Evolutionary conservation across 2,888 invertebrate genomes (phyloP).

Genomic region (Electrophaes corylata): DNA sequence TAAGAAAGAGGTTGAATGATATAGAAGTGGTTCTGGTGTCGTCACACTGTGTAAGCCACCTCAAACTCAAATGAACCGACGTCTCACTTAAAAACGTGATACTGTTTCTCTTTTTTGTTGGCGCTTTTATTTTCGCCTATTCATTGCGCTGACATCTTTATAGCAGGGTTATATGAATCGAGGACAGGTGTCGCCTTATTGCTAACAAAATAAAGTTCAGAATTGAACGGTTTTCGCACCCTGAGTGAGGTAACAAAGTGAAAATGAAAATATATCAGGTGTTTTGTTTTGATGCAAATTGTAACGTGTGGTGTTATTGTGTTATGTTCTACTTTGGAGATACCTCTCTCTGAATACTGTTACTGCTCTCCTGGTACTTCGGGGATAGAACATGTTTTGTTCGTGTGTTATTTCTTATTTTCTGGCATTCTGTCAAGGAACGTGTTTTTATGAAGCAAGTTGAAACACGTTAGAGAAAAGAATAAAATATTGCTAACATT

Average conservation of each 20-base stretch:
- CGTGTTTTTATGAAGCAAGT: neutral
- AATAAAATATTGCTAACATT: neutral
- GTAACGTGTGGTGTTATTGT: constrained; percentile 32
- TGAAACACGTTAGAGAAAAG: neutral
- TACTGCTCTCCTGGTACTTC: constrained; percentile 14
- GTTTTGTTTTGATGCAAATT: constrained; percentile 36
- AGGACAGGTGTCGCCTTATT: constrained; percentile 19
- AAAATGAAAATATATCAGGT: constrained; percentile 40
- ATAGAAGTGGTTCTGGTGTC: neutral
- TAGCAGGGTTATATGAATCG: constrained; percentile 22
- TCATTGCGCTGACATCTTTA: constrained; percentile 42
- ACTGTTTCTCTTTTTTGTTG: constrained; percentile 36
- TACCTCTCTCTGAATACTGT: constrained; percentile 7
- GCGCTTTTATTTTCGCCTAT: constrained; percentile 40
- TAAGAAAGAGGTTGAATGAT: neutral
- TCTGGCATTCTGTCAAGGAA: neutral
- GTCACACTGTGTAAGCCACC: constrained; percentile 14
- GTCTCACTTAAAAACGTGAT: constrained; percentile 39
- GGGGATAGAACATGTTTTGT: constrained; percentile 5
- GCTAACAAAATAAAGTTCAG: constrained; percentile 14
- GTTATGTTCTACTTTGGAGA: constrained; percentile 17
- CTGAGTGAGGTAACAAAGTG: constrained; percentile 21
- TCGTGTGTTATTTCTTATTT: neutral
- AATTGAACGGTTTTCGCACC: constrained; percentile 14
- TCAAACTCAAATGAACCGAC: constrained; percentile 36